phyloP scores from a whole-genome alignment of 2,888 invertebrate genomes.

The Hirudinaria manillensis region DNA sequence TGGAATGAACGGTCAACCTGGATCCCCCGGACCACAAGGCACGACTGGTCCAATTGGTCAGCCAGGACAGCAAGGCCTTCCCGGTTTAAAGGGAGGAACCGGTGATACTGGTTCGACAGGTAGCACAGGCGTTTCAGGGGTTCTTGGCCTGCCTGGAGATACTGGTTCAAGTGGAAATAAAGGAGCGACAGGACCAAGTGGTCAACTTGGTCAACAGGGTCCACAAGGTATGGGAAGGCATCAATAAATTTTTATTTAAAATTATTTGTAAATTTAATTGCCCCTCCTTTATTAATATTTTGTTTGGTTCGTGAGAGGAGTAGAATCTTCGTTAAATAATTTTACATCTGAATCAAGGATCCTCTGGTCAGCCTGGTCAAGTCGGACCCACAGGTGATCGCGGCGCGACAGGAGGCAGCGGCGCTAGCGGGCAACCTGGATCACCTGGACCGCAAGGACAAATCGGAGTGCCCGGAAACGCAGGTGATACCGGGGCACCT shows the following conservation, averaged over 20 bases:
- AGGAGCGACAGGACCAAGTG: slow-evolving; percentile 28
- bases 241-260: slow-evolving; percentile 18
- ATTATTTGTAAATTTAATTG: not conserved
- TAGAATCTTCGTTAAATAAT: not conserved
- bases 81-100: slow-evolving; percentile 30
- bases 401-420: slow-evolving; percentile 17
- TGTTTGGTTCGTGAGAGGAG: not conserved
- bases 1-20: slow-evolving; percentile 11
- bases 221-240: slow-evolving; percentile 19
- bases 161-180: slow-evolving; percentile 37
- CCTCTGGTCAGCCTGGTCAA: slow-evolving; percentile 20
- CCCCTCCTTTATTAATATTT: not conserved
- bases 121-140: slow-evolving; percentile 29
- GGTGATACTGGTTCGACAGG: slow-evolving; percentile 31
- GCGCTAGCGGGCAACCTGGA: slow-evolving; percentile 22
- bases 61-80: slow-evolving; percentile 34
- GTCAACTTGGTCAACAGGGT: slow-evolving; percentile 28
- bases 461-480: not conserved
- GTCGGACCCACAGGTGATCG: not conserved
- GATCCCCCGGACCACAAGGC: slow-evolving; percentile 13
- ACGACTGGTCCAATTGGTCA: slow-evolving; percentile 29
- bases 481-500: not conserved
- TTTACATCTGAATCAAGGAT: not conserved
- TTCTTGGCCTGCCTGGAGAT: slow-evolving; percentile 40
- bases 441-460: not conserved